A percentile compares a stretch with the other conserved stretches of the same genome.
Conservation (phyloP, 2,113 vertebrate species). For the Euleptes europaea region DNA sequence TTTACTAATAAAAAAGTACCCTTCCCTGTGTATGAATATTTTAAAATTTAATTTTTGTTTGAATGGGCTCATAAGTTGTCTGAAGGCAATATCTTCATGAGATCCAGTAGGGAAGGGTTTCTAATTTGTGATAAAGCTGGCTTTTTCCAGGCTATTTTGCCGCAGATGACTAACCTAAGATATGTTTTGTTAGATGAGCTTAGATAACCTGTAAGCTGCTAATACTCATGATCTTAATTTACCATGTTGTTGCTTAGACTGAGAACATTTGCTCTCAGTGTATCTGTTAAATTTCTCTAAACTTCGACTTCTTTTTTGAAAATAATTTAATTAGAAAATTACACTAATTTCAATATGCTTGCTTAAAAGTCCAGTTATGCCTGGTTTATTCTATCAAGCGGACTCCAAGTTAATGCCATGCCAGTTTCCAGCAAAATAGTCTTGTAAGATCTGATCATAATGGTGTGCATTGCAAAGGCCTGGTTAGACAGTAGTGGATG, state of each 20-base stretch:
- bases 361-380: neutral
- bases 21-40: neutral
- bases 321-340: neutral
- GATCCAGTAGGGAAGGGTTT: neutral
- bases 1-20: too few relatives aligned
- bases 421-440: neutral
- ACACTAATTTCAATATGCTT: neutral
- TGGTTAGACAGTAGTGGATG: neutral
- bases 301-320: neutral
- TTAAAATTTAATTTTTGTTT: neutral
- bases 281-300: neutral
- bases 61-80: neutral
- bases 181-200: neutral
- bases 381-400: too few relatives aligned
- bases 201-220: neutral
- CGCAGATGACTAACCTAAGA: neutral
- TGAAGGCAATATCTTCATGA: neutral
- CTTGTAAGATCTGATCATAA: neutral
- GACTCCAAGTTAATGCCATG: neutral
- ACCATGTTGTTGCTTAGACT: neutral
- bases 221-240: neutral
- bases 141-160: neutral
- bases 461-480: neutral
- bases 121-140: neutral
- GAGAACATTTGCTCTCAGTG: neutral